These are phyloP conservation scores for Stenopsyche tienmushanensis DNA, from an alignment of 1,140 invertebrate genomes.

Conservation along the genomic window DNA sequence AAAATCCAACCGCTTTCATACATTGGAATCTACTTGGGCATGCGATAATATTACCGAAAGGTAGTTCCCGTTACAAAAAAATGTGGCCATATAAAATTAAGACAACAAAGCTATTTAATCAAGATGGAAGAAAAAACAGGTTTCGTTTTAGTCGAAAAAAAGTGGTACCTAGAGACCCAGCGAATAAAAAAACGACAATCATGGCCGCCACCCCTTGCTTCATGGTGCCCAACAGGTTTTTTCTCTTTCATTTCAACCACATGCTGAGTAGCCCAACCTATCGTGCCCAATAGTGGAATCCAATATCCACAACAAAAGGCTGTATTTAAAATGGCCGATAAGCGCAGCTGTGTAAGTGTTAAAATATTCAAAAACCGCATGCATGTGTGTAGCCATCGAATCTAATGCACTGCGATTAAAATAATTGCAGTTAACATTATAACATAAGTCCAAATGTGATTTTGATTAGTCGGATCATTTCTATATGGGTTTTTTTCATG, in stretches of 20 bases:
- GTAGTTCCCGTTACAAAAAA: conserved; percentile 11
- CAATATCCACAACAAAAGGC: conserved; percentile 14
- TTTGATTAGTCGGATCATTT: conserved; percentile 25
- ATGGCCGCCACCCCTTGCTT: conserved; percentile 25
- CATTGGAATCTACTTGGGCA: neutral
- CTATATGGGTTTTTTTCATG: conserved; percentile 7
- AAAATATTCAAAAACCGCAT: neutral
- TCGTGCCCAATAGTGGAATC: neutral
- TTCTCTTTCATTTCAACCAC: conserved; percentile 12
- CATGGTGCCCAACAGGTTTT: conserved; percentile 17
- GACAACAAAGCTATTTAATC: conserved; percentile 41
- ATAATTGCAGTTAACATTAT: conserved; percentile 11
- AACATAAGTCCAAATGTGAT: conserved; percentile 14
- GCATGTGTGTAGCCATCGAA: neutral
- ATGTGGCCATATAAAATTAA: conserved; percentile 37
- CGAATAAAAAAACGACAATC: conserved; percentile 12
- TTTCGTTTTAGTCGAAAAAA: conserved; percentile 16
- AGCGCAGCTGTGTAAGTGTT: neutral
- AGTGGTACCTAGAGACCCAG: conserved; percentile 8
- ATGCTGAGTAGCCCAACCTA: conserved; percentile 9
- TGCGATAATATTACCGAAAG: neutral
- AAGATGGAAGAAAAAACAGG: conserved; percentile 38
- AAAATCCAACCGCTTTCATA: neutral
- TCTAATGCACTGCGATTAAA: neutral
- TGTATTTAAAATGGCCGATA: conserved; percentile 17